Evolutionary conservation across 2,888 invertebrate genomes (phyloP), one percentile per base, ranked within the genome.

Genomic region (Apodemia zela): DNA sequence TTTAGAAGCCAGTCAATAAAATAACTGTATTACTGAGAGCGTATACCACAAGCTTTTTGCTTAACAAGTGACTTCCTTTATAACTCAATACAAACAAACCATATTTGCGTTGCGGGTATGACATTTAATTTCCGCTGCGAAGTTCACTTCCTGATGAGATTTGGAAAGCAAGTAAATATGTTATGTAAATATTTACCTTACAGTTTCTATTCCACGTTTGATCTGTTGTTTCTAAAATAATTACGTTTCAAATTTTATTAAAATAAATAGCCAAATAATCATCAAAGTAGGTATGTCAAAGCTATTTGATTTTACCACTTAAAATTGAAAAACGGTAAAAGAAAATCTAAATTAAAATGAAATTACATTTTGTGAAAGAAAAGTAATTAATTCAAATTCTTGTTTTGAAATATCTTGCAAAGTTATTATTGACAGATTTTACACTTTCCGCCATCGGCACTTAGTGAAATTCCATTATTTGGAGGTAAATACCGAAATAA

Each of bases 51-150:
- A 54, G 25, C 51, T 54, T 54, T 49, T 54, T 13, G 25, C 4
- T 25, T 54, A 54, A 54, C 59, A 59, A 59, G 59, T 59, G 21
- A 54, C 54, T 54, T 54, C 54, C 54, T 25, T 54, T 54, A 54
- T 54, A 54, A 54, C 54, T 54, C 54, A 13, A 54, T 25, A 54
- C 54, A 42, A 42, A 54, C 54, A 54, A 54, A 54, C 54, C 54
- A 21, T 54, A 54, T 59, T 59, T 59, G 59, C 18, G 25, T 54
- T 59, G n/a, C 33, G 35, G 29, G 33, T 35, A 59, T 35, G 59
- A 59, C 54, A 35, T 59, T 59, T 59, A 59, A 59, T 59, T 59
- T 59, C 59, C 59, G 59, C 35, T 18, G n/a, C 59, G 29, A 35
- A 59, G 59, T 59, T 59, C 54, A 54, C 54, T 25, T 54, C 54